Evolutionary conservation across 2,797 vertebrate genomes (phyloP).

Genomic region (Stomatorhinus walkeri): DNA sequence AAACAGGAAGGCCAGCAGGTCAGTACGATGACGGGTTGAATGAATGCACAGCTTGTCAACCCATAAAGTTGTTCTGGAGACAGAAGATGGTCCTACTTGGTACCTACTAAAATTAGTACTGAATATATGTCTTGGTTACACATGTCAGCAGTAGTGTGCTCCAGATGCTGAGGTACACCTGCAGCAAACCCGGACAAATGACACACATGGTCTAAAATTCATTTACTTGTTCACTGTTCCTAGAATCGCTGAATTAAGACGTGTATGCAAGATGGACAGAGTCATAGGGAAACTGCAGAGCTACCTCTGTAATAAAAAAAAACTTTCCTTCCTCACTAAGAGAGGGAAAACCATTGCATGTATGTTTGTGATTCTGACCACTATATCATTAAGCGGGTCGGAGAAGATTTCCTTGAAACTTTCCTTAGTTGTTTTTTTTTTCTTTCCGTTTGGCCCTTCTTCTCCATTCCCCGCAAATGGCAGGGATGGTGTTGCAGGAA

Average conservation of each 20-base stretch:
- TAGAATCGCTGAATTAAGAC: conserved; percentile 21
- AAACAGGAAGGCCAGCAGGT: background rate
- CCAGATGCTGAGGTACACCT: background rate
- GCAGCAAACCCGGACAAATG: background rate
- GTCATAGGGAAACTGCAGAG: conserved; percentile 36
- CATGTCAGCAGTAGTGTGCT: background rate
- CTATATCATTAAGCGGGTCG: conserved; percentile 24
- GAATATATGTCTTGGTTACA: background rate
- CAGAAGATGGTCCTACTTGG: background rate
- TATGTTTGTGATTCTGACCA: conserved; percentile 38
- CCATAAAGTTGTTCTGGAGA: background rate
- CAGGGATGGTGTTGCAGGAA: conserved; percentile 1
- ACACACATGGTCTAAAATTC: background rate
- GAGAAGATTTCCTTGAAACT: conserved; percentile 14
- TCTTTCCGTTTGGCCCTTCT: background rate
- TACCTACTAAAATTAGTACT: background rate
- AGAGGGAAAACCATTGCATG: conserved; percentile 35
- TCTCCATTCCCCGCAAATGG: conserved; percentile 15
- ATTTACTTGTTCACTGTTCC: conserved; percentile 25
- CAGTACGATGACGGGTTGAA: background rate
- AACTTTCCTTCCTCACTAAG: conserved; percentile 36
- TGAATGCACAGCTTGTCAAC: background rate
- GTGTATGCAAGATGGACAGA: conserved; percentile 23
- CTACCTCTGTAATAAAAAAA: conserved; percentile 44
- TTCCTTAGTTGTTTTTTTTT: conserved; percentile 1